phyloP scores from a whole-genome alignment of 2,113 vertebrate species.

The Beaufortia kweichowensis region DNA sequence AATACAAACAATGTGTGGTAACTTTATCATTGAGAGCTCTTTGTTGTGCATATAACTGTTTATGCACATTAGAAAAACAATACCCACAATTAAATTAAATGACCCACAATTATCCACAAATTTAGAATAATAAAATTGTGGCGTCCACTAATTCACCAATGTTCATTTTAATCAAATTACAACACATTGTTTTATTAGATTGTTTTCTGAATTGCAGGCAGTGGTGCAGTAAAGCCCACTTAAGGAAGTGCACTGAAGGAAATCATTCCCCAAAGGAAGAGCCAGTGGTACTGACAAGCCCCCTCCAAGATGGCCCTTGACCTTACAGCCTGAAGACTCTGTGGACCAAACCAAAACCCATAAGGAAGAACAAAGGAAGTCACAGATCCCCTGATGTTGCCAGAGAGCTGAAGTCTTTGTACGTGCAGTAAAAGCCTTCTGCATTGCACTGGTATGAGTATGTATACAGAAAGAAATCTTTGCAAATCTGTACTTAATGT shows the following conservation, averaged over 20 bases:
- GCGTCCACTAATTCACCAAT: too few relatives aligned
- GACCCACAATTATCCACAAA: neutral
- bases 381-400: slow-evolving; percentile 60
- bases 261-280: slow-evolving; percentile 11
- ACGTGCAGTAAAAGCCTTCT: slow-evolving; percentile 56
- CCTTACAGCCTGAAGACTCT: slow-evolving; percentile 61
- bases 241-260: neutral
- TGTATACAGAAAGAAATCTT: slow-evolving; percentile 39
- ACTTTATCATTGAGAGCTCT: slow-evolving; percentile 7
- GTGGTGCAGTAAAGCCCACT: neutral
- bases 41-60: neutral
- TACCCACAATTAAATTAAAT: neutral
- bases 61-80: neutral
- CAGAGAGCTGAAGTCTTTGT: slow-evolving; percentile 65
- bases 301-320: slow-evolving; percentile 63
- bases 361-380: slow-evolving; percentile 67
- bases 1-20: slow-evolving; percentile 51
- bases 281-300: slow-evolving; percentile 19
- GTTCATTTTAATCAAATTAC: neutral
- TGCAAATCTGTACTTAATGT: slow-evolving; percentile 43
- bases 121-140: neutral
- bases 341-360: slow-evolving; percentile 56
- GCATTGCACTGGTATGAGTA: slow-evolving; percentile 47
- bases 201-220: neutral
- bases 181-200: neutral